Evolutionary conservation across 2,113 vertebrate species (phyloP), one percentile per base, ranked within the genome.

Genomic region (Amblyornis subalaris): DNA sequence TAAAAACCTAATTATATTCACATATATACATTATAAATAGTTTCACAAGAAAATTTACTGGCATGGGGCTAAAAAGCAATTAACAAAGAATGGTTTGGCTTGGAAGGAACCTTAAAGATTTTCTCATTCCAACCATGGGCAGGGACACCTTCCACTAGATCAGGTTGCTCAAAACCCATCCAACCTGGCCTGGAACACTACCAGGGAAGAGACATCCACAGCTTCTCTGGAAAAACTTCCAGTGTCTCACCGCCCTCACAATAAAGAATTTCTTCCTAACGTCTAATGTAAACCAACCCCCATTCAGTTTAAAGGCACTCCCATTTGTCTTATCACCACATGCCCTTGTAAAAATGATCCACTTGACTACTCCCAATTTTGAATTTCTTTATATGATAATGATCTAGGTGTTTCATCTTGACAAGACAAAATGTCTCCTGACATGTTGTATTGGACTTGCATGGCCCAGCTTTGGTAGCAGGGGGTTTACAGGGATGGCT

Each of bases 381-480:
- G 1, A 21, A 36, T 74, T 74, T 74, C 5, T 50, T 53, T 44
- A 45, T 20, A 20, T 29, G 15, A 23, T 54, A 51, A 16, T 66
- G 19, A 28, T 67, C 23, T 50, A 48, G 4, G 7, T 48, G 16
- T 67, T 87, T 73, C 25, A 51, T 38, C 10, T 35, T 25, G 13
- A 11, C 35, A 67, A 42, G 9, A 25, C 12, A 62, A 88, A 85
- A 40, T 62, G 18, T 31, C 10, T 89, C 14, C 44, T 60, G 14
- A 50, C 10, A 14, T 6, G 11, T 22, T 51, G 12, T 5, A n/a
- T 26, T 36, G 22, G 17, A 31, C 23, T 67, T 76, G 21, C 6
- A 23, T 22, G 31, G 36, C 22, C 26, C 44, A 26, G 7, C 9
- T 86, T 67, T 60, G 12, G 33, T 44, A 33, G 26, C 0, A 0